These are phyloP conservation scores for Sycobia sp. DNA, from an alignment of 1,140 invertebrate genomes.

Conservation along the genomic window DNA sequence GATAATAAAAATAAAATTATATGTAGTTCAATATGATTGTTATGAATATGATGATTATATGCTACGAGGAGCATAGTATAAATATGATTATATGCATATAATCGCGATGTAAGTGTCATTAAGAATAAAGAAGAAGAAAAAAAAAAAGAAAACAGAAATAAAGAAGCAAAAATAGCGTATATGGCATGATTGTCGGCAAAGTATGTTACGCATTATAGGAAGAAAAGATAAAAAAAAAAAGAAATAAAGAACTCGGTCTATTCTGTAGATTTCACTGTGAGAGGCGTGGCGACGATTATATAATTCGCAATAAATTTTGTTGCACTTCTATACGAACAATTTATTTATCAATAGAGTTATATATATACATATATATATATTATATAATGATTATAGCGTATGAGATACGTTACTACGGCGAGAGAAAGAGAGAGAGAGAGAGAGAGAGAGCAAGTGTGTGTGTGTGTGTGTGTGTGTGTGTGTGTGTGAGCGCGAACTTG, in stretches of 20 bases:
- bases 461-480: no score
- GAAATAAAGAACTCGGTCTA: no score
- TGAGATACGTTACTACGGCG: no score
- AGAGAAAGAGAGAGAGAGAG: no score
- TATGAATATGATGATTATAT: conserved; percentile 24
- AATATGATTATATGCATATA: conserved; percentile 25
- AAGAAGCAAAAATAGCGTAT: background rate
- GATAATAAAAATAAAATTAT: conserved; percentile 15
- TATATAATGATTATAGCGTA: no score
- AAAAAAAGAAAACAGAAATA: background rate
- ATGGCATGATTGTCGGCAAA: conserved; percentile 7
- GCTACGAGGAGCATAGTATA: conserved; percentile 21
- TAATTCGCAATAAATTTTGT: conserved; percentile 22
- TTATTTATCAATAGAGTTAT: background rate
- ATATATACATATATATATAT: conserved; percentile 1
- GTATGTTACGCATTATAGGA: background rate
- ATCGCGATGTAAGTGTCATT: conserved; percentile 23
- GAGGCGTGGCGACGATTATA: background rate
- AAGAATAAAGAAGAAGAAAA: background rate
- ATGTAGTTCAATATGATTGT: conserved; percentile 27
- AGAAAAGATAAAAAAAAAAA: no score
- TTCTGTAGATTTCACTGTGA: conserved; percentile 13
- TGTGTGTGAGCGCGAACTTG: no score
- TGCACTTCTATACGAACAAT: background rate
- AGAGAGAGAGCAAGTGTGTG: no score